These are phyloP conservation scores for Halesus radiatus DNA, from an alignment of 1,140 invertebrate species.

Conservation along the genomic window DNA sequence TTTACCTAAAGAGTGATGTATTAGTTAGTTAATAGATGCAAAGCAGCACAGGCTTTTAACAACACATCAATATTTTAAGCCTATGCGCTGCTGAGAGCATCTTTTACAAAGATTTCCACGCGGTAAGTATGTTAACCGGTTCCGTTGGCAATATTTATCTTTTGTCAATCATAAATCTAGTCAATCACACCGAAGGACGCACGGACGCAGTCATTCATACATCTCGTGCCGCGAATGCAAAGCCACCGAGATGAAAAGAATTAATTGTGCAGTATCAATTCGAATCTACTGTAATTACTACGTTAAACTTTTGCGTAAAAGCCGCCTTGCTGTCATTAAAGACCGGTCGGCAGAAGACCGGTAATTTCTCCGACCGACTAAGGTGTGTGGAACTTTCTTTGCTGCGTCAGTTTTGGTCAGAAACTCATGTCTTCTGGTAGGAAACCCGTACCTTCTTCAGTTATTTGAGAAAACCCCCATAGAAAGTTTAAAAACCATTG, in stretches of 20 bases:
- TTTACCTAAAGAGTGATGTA: no score
- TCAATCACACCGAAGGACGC: neutral
- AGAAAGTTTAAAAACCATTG: no score
- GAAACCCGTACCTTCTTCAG: neutral
- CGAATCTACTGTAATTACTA: neutral
- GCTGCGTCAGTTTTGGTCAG: conserved; percentile 25
- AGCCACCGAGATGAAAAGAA: neutral
- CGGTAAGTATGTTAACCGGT: neutral
- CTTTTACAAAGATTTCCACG: neutral
- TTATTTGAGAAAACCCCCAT: no score
- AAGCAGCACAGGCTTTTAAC: no score
- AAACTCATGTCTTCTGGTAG: neutral
- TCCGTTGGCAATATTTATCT: no score
- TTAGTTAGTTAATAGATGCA: no score
- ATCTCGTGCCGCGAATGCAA: neutral
- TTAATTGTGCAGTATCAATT: neutral
- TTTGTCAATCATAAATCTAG: neutral
- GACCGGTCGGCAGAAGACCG: conserved; percentile 1
- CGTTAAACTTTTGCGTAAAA: neutral
- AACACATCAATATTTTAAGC: no score
- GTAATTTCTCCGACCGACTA: conserved; percentile 30
- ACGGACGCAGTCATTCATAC: neutral
- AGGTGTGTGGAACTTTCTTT: conserved; percentile 25
- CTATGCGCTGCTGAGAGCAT: no score
- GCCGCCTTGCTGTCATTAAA: neutral